Evolutionary conservation across 2,797 vertebrate genomes (phyloP), one percentile per base, ranked within the genome.

Genomic region (Notoglanidium macrostoma): DNA sequence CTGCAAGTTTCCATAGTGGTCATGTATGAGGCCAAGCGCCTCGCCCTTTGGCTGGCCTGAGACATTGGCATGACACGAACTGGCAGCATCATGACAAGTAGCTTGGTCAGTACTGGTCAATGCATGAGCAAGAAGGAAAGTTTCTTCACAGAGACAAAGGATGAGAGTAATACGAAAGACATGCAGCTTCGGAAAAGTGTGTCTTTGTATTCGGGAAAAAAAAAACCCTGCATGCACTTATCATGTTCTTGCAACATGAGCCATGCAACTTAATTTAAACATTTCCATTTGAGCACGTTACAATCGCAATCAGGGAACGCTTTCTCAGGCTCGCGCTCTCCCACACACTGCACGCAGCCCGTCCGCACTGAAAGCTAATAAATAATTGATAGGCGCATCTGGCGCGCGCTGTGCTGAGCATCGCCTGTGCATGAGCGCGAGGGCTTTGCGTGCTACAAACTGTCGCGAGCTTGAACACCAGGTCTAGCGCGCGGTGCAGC

Each of bases 351-450:
- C 59, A n/a, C 57, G 74, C 86, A 68, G 49, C 61, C 63, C 65
- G 29, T 55, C 46, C 26, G 61, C 12, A 61, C 84, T 82, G 57
- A 82, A 57, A 65, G 67, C 55, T 32, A 79, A 55, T 87, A 82
- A 88, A 88, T 89, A 85, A 88, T 83, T 85, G 85, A 87, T 87
- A 82, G 76, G 72, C 88, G 87, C 91, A 87, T 88, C 89, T 89
- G 88, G 88, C 78, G 89, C 89, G 61, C 87, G 74, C 57, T 81
- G 19, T 44, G 68, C 81, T 57, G 59, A 67, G 57, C 81, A 81
- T 51, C 70, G 72, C 54, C 77, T 86, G 82, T 68, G 76, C 68
- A 26, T 65, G 51, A 14, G 77, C 83, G 78, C 40, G 68, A 40
- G 23, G 9, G 51, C n/a, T 46, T 19, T 67, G 85, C 77, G 74